These are phyloP conservation scores for Sapajus apella DNA, from an alignment of 2,113 vertebrate genomes.

Conservation along the genomic window DNA sequence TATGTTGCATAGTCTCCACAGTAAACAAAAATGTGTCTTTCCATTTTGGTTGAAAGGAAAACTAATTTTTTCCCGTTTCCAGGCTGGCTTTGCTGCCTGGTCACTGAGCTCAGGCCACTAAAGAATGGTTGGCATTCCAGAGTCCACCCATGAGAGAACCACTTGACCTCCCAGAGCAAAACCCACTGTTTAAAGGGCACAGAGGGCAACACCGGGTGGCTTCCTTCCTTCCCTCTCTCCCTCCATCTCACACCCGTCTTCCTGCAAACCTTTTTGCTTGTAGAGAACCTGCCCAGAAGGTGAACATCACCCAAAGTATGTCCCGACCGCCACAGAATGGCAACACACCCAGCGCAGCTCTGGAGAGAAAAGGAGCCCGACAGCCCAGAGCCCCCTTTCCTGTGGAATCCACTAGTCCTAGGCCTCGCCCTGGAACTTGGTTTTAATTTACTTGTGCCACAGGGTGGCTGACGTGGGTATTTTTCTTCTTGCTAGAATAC, in stretches of 20 bases:
- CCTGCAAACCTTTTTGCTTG: background rate
- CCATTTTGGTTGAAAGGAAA: background rate
- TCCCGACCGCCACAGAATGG: background rate
- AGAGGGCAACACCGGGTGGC: accelerated
- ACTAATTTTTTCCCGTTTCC: background rate
- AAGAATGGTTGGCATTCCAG: background rate
- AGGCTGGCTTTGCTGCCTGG: background rate
- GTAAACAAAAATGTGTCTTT: constrained; percentile 22
- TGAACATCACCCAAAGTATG: accelerated
- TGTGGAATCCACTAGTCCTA: too few species aligned
- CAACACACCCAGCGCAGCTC: accelerated
- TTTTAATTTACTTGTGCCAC: background rate
- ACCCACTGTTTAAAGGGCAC: background rate
- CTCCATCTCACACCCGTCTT: accelerated
- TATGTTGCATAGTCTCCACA: background rate
- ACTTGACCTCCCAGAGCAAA: background rate
- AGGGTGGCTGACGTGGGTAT: too few species aligned
- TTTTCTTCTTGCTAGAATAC: background rate
- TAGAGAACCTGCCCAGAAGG: background rate
- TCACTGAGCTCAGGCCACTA: background rate
- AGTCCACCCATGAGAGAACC: accelerated
- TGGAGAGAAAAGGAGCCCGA: accelerated
- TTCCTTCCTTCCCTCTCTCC: background rate
- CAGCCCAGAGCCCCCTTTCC: too few species aligned
- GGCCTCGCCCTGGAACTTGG: background rate